These are phyloP conservation scores for Channa striata DNA, from an alignment of 2,797 vertebrate species.

Conservation along the genomic window DNA sequence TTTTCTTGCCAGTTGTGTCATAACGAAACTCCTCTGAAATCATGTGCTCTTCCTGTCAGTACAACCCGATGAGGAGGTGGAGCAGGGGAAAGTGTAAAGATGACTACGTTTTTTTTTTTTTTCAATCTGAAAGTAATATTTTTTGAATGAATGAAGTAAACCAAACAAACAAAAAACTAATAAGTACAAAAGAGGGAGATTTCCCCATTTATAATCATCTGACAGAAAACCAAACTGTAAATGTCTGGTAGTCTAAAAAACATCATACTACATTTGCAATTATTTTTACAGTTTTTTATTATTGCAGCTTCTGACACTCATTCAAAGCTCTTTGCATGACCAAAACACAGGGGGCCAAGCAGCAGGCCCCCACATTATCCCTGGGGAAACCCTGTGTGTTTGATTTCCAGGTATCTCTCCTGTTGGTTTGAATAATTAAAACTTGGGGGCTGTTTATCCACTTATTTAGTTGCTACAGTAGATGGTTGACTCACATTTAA, in stretches of 20 bases:
- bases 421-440: slow-evolving; percentile 75
- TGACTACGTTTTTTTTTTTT: slow-evolving; percentile 34
- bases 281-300: slow-evolving; percentile 3
- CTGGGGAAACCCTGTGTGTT: slow-evolving; percentile 68
- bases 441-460: slow-evolving; percentile 73
- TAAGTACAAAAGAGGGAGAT: too few relatives aligned
- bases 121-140: slow-evolving; percentile 42
- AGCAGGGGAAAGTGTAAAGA: slow-evolving; percentile 61
- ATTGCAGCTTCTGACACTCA: background rate
- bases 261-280: background rate
- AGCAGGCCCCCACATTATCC: slow-evolving; percentile 51
- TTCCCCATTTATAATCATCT: background rate
- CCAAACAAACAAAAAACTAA: too few relatives aligned
- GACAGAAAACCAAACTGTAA: background rate
- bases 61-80: slow-evolving; percentile 39
- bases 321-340: slow-evolving; percentile 37
- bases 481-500: slow-evolving; percentile 65
- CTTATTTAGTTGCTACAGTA: slow-evolving; percentile 70
- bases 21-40: slow-evolving; percentile 74
- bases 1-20: slow-evolving; percentile 65
- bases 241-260: background rate
- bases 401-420: slow-evolving; percentile 66
- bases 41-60: slow-evolving; percentile 73
- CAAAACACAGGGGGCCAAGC: slow-evolving; percentile 46
- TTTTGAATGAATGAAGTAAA: background rate